Evolutionary conservation across 2,113 vertebrate genomes (phyloP).

Genomic region (Prietella phreatophila): DNA sequence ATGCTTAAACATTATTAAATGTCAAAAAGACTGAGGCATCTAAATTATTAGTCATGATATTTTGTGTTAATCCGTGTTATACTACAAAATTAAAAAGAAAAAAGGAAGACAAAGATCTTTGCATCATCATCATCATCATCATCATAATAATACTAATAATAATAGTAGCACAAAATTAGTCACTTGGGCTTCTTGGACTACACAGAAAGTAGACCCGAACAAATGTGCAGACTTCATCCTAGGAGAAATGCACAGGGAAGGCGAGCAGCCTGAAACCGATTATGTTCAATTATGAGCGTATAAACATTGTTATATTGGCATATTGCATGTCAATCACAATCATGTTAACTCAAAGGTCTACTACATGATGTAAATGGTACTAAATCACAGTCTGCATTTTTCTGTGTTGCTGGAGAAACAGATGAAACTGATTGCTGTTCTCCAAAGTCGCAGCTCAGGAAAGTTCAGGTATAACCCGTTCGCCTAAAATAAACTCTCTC

Average conservation of each 20-base stretch:
- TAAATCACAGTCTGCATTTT: slow-evolving; percentile 23
- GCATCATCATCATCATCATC: neutral
- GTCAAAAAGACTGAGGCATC: neutral
- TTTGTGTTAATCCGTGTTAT: neutral
- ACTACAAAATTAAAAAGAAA: too few relatives aligned
- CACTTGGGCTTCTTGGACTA: neutral
- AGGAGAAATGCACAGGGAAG: neutral
- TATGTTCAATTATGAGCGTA: slow-evolving; percentile 24
- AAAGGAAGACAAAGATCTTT: neutral
- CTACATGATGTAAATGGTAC: slow-evolving; percentile 2
- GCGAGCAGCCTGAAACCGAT: slow-evolving; percentile 11
- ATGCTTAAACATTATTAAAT: neutral
- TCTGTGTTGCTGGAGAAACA: neutral
- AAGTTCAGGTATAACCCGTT: neutral
- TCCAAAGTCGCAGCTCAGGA: neutral
- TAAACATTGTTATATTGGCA: slow-evolving; percentile 25
- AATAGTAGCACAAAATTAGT: neutral
- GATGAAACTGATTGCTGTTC: slow-evolving; percentile 8
- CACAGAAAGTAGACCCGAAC: neutral
- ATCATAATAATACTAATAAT: too few relatives aligned
- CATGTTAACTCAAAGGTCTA: neutral
- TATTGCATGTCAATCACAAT: slow-evolving; percentile 21
- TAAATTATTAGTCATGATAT: neutral
- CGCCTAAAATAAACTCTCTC: slow-evolving; percentile 12
- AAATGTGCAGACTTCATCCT: neutral